Conservation (phyloP, 2,113 vertebrate genomes). For the Riparia riparia region DNA sequence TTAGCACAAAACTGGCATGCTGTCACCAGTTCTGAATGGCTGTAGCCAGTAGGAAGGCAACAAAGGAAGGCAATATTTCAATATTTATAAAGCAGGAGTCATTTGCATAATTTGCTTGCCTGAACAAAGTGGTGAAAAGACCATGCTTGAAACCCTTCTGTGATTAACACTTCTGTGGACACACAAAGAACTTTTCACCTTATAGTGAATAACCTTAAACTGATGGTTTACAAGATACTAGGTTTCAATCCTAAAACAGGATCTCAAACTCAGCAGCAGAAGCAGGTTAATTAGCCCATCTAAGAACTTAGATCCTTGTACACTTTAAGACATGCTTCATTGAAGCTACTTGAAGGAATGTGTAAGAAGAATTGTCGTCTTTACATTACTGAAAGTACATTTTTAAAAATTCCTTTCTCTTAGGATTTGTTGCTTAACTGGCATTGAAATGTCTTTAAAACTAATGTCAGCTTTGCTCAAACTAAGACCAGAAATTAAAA, state of each 20-base stretch:
- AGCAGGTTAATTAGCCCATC: neutral
- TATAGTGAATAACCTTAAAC: neutral
- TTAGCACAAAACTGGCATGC: neutral
- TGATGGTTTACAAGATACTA: neutral
- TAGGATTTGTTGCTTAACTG: neutral
- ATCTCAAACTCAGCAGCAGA: neutral
- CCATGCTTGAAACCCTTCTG: neutral
- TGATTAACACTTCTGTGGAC: rapidly evolving
- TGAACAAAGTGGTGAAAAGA: neutral
- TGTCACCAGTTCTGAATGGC: neutral
- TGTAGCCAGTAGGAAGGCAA: neutral
- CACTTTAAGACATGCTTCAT: neutral
- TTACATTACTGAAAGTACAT: neutral
- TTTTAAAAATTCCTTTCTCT: neutral
- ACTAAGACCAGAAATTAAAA: neutral
- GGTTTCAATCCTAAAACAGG: neutral
- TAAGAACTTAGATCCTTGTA: neutral
- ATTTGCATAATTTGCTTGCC: neutral
- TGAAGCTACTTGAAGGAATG: neutral
- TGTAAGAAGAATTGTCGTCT: neutral
- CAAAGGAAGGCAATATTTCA: no score
- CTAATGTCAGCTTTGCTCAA: neutral
- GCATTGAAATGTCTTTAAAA: neutral
- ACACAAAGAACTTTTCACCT: neutral
- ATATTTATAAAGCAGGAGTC: neutral